A percentile compares a stretch with the other conserved stretches of the same genome.
Conservation (phyloP, 1,140 invertebrate species). For the Eufriesea mexicana region DNA sequence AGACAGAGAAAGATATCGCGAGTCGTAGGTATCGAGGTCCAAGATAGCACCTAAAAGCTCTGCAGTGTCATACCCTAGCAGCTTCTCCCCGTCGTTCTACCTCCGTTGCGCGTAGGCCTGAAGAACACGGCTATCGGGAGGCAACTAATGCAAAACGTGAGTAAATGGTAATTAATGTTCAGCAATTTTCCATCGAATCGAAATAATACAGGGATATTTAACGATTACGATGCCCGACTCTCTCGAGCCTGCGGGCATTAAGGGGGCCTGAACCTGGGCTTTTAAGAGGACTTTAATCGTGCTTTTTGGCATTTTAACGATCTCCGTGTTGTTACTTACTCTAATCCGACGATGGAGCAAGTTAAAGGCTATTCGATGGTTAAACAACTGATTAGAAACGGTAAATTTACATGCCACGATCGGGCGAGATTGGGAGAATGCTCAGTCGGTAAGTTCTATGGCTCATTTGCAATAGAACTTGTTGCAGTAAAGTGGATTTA, state of each 20-base stretch:
- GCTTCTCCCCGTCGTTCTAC: background rate
- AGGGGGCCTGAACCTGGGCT: background rate
- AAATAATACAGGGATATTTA: background rate
- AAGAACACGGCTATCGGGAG: constrained; percentile 34
- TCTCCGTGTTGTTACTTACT: background rate
- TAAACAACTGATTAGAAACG: background rate
- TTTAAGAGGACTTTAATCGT: background rate
- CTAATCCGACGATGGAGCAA: background rate
- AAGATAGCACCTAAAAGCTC: constrained; percentile 44
- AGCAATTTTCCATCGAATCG: background rate
- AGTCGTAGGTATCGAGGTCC: constrained; percentile 19
- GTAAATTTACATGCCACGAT: background rate
- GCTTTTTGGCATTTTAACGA: background rate
- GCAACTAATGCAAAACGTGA: constrained; percentile 50
- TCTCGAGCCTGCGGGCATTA: background rate
- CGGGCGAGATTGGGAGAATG: background rate
- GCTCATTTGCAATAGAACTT: background rate
- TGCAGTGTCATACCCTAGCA: constrained; percentile 1
- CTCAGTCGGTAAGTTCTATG: background rate
- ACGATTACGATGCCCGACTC: background rate
- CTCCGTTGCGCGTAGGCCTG: background rate
- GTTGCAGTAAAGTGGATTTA: background rate
- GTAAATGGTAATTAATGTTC: constrained; percentile 28
- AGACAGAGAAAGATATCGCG: background rate
- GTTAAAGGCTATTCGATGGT: background rate